These are phyloP conservation scores for Bufo bufo DNA, from an alignment of 2,113 vertebrate genomes.

Conservation along the genomic window DNA sequence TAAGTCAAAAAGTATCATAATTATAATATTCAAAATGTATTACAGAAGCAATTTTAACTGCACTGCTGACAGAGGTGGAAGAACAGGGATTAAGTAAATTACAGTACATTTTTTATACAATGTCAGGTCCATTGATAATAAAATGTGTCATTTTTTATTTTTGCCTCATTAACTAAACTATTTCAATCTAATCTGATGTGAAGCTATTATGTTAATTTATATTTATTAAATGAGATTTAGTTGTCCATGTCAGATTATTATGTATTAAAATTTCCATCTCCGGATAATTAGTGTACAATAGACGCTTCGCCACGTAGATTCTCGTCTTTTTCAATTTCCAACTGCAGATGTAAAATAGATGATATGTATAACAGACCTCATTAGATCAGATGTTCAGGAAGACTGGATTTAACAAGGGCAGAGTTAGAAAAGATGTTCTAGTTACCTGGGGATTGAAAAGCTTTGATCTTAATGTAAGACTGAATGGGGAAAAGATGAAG, in stretches of 20 bases:
- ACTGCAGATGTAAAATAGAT: conserved; percentile 46
- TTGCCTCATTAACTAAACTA: conserved; percentile 54
- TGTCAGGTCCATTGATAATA: conserved; percentile 41
- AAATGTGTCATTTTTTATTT: conserved; percentile 48
- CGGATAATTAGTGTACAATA: conserved; percentile 54
- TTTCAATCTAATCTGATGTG: conserved; percentile 55
- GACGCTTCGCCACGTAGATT: conserved; percentile 16
- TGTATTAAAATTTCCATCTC: conserved; percentile 57
- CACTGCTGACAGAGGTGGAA: conserved; percentile 35
- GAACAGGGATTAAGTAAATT: conserved; percentile 31
- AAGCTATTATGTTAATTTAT: conserved; percentile 56
- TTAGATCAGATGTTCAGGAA: conserved; percentile 46
- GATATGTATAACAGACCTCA: conserved; percentile 54
- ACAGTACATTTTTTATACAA: conserved; percentile 14
- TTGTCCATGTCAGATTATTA: conserved; percentile 58
- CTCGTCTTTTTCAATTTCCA: conserved; percentile 44
- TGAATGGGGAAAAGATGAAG: background rate
- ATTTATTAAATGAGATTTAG: conserved; percentile 60
- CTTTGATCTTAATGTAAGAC: conserved; percentile 3
- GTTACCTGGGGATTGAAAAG: conserved; percentile 28
- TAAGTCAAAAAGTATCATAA: conserved; percentile 36
- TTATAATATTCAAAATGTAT: conserved; percentile 23
- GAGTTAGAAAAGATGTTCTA: conserved; percentile 25
- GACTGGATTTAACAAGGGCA: conserved; percentile 18
- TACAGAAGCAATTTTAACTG: conserved; percentile 30